Conservation (phyloP, 1,140 invertebrate genomes). For the Drosophila subobscura region DNA sequence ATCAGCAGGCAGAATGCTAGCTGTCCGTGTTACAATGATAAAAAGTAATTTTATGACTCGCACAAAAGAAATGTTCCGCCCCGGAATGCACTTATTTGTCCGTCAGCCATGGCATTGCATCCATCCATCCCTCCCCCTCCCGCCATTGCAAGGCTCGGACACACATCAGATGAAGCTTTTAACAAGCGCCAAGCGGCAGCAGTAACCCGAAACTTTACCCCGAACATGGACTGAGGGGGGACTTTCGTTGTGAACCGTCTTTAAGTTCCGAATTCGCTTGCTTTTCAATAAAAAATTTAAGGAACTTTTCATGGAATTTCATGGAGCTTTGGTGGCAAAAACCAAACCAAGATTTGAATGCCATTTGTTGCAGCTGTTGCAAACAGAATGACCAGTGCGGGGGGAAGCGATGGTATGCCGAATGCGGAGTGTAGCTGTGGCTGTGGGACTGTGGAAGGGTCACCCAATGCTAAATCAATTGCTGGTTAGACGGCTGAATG, state of each 20-base stretch:
- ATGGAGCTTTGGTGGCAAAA: conserved; percentile 4
- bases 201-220: too few species aligned
- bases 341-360: conserved; percentile 60
- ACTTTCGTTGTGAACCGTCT: too few species aligned
- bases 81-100: conserved; percentile 18
- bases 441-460: conserved; percentile 3
- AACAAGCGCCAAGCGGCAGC: too few species aligned
- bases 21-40: conserved; percentile 80
- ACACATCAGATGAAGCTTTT: too few species aligned
- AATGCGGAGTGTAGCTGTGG: too few species aligned
- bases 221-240: too few species aligned
- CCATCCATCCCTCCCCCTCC: too few species aligned
- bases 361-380: conserved; percentile 70
- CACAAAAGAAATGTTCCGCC: conserved; percentile 31
- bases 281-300: too few species aligned
- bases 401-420: too few species aligned
- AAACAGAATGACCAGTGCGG: conserved; percentile 5
- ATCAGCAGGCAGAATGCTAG: conserved; percentile 5
- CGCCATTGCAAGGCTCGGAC: too few species aligned
- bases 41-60: conserved; percentile 80
- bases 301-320: background rate
- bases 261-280: too few species aligned
- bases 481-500: too few species aligned
- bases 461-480: conserved; percentile 1
- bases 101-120: background rate